Evolutionary conservation across 2,113 vertebrate genomes (phyloP).

Genomic region (Megaceryle maxima): DNA sequence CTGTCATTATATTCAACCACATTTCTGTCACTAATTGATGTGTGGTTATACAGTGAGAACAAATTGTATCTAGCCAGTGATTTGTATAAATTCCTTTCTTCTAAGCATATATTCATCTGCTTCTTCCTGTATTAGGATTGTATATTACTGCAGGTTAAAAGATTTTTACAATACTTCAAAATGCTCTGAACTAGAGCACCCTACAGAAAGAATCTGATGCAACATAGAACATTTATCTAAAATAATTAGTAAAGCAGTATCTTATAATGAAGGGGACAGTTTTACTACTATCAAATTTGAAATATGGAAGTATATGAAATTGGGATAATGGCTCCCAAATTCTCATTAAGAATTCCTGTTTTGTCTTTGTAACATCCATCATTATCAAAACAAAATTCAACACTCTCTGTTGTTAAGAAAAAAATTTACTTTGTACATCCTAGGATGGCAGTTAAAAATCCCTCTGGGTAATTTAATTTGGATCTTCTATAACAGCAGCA

Average conservation of each 20-base stretch:
- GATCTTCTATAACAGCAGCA: constrained; percentile 2
- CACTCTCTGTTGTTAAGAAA: neutral
- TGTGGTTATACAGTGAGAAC: neutral
- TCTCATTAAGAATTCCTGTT: constrained; percentile 31
- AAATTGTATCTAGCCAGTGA: neutral
- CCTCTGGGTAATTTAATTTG: constrained; percentile 47
- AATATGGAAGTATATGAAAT: neutral
- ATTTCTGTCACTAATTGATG: neutral
- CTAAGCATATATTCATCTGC: neutral
- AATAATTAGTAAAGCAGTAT: neutral
- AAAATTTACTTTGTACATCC: neutral
- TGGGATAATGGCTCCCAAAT: neutral
- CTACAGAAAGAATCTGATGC: neutral
- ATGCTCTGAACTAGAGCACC: neutral
- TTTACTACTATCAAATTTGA: neutral
- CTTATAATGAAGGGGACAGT: neutral
- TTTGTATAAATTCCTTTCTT: neutral
- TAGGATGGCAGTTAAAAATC: constrained; percentile 46
- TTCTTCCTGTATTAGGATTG: neutral
- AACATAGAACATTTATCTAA: neutral
- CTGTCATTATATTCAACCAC: neutral
- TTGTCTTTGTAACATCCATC: constrained; percentile 37
- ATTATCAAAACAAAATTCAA: constrained; percentile 47
- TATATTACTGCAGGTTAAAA: neutral
- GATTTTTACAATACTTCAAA: neutral